Conservation (phyloP, 2,113 vertebrate species). For the Apodemus speciosus region DNA sequence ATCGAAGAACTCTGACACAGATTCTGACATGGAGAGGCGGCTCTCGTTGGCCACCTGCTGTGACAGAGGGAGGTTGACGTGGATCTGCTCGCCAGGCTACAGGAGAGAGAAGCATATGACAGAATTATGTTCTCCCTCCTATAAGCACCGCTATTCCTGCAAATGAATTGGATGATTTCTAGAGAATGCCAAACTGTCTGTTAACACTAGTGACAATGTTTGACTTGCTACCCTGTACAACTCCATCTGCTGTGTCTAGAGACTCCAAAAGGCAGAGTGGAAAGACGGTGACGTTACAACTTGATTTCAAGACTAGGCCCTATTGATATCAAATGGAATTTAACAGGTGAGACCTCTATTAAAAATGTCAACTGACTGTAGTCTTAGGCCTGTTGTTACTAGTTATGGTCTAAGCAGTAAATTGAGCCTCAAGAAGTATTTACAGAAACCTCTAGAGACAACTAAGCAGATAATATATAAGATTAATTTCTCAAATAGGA, state of each 20-base stretch:
- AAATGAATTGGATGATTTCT: neutral
- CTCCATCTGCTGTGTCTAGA: neutral
- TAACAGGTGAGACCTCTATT: neutral
- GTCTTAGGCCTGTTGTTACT: neutral
- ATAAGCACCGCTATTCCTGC: neutral
- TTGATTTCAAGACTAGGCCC: constrained; percentile 22
- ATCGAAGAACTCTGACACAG: constrained; percentile 98
- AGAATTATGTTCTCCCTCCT: neutral
- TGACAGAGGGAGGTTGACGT: constrained; percentile 94
- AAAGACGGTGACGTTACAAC: neutral
- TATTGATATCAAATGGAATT: neutral
- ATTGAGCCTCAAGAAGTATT: constrained; percentile 1
- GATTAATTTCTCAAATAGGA: constrained; percentile 7
- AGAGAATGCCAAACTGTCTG: neutral
- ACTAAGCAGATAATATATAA: neutral
- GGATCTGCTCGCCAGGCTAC: constrained; percentile 92
- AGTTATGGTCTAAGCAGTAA: neutral
- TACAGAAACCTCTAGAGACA: constrained; percentile 15
- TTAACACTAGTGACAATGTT: constrained; percentile 5
- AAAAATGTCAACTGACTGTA: neutral
- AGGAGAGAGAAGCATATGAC: constrained; percentile 63
- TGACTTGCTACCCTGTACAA: neutral
- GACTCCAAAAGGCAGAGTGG: neutral
- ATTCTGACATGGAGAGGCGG: constrained; percentile 99
- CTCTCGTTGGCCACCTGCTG: constrained; percentile 98